phyloP scores from a whole-genome alignment of 2,113 vertebrate species.

The Atrichornis clamosus region DNA sequence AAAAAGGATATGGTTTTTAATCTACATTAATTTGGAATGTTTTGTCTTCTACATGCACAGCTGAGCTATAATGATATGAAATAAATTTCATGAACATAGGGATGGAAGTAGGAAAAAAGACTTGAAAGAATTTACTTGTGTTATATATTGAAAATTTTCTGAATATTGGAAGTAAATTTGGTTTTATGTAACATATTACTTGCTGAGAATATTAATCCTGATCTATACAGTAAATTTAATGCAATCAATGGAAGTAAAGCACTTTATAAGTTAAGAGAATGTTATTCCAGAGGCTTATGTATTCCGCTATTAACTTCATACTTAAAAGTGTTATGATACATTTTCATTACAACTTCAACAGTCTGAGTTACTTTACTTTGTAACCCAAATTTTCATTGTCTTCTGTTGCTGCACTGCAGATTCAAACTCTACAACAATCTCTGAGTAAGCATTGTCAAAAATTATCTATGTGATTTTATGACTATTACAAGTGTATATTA shows the following conservation, averaged over 20 bases:
- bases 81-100: not conserved
- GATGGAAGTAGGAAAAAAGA: not conserved
- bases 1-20: not conserved
- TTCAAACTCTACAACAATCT: not conserved
- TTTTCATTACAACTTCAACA: not conserved
- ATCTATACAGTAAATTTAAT: not conserved
- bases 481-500: not conserved
- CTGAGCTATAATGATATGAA: not conserved
- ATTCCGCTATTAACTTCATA: not conserved
- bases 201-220: not conserved
- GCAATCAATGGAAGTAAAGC: not conserved
- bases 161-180: not conserved
- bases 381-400: not conserved
- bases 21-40: not conserved
- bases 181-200: not conserved
- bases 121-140: not conserved
- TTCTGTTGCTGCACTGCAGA: not conserved
- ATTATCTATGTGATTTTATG: not conserved
- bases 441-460: not conserved
- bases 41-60: not conserved
- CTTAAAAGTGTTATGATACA: not conserved
- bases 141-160: not conserved
- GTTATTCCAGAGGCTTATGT: not conserved
- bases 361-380: not conserved
- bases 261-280: not conserved